Conservation (phyloP, 2,797 vertebrate genomes). For the Graptemys geographica region DNA sequence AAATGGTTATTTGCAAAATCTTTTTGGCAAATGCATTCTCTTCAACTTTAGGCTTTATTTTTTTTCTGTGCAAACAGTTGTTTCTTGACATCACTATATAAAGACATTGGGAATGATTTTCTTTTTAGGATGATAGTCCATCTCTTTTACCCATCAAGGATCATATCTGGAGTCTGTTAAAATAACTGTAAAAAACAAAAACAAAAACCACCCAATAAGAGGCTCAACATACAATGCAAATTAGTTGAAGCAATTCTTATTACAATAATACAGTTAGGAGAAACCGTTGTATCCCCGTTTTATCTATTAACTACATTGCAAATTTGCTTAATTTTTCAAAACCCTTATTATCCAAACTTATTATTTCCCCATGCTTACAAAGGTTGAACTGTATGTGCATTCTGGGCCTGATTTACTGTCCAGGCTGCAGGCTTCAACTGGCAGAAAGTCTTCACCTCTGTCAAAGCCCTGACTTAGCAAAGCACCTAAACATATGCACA, state of each 20-base stretch:
- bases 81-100: not conserved
- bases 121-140: not conserved
- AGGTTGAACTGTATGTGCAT: not conserved
- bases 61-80: not conserved
- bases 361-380: not conserved
- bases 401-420: constrained; percentile 14
- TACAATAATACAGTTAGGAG: not conserved
- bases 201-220: not conserved
- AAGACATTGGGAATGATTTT: not conserved
- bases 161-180: not conserved
- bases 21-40: not conserved
- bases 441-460: not conserved
- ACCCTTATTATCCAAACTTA: not conserved
- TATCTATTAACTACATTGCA: not conserved
- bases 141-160: not conserved
- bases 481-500: not conserved
- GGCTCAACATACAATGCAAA: not conserved
- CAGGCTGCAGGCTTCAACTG: not conserved
- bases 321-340: not conserved
- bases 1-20: constrained; percentile 9
- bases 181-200: not conserved
- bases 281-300: not conserved
- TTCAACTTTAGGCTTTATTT: not conserved
- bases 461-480: not conserved
- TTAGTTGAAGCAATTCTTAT: not conserved